These are phyloP conservation scores for Scatophagus argus DNA, from an alignment of 2,113 vertebrate genomes.

Conservation along the genomic window DNA sequence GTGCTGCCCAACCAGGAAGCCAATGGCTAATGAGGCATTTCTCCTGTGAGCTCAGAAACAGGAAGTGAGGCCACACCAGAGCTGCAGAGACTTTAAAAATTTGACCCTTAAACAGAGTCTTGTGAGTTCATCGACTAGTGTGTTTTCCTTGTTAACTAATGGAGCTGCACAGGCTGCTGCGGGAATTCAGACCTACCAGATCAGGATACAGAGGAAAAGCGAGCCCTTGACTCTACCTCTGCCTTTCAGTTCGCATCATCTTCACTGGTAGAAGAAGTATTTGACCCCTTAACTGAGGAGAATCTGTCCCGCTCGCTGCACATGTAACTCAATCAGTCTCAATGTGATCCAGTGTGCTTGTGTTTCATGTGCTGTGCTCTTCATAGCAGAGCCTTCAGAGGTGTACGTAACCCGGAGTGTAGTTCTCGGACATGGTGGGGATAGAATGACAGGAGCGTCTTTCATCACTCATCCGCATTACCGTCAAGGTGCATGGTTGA, in stretches of 20 bases:
- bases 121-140: neutral
- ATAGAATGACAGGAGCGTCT: constrained; percentile 17
- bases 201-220: constrained; percentile 8
- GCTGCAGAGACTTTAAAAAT: constrained; percentile 27
- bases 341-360: constrained; percentile 56
- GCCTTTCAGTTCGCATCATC: constrained; percentile 26
- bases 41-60: constrained; percentile 33
- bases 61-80: constrained; percentile 53
- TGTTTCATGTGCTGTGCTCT: constrained; percentile 41
- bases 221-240: neutral
- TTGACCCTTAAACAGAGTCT: neutral
- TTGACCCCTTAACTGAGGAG: constrained; percentile 23
- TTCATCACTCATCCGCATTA: neutral
- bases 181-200: neutral
- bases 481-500: neutral
- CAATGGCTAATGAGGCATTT: constrained; percentile 54
- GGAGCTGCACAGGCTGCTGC: neutral
- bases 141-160: constrained; percentile 14
- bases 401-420: constrained; percentile 9
- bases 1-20: constrained; percentile 40
- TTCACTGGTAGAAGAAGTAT: constrained; percentile 11
- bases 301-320: constrained; percentile 9
- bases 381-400: constrained; percentile 11
- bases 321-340: constrained; percentile 50
- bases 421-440: neutral